A percentile compares a stretch with the other conserved stretches of the same genome.
phyloP scores from a whole-genome alignment of 2,888 invertebrate genomes.

The Pseudoips prasinana region DNA sequence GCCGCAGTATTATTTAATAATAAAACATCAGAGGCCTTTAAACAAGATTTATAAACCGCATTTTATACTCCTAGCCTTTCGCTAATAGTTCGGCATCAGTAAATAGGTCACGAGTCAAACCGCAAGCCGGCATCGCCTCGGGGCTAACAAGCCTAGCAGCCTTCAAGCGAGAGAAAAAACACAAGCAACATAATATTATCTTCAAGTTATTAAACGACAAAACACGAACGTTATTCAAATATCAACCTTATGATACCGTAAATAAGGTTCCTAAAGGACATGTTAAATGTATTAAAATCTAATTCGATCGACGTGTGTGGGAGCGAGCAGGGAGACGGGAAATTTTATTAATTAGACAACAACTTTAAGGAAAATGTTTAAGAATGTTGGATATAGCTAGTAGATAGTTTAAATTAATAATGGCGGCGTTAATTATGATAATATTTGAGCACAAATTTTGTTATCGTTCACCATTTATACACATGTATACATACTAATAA shows the following conservation, averaged over 20 bases:
- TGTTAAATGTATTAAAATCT: constrained; percentile 25
- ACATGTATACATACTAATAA: too few species aligned
- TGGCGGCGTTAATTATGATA: too few species aligned
- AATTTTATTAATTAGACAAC: constrained; percentile 26
- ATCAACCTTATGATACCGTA: not conserved
- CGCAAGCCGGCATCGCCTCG: constrained; percentile 13
- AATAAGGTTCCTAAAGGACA: not conserved
- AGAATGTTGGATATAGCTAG: constrained; percentile 1
- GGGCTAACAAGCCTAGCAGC: constrained; percentile 4
- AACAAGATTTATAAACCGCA: too few species aligned
- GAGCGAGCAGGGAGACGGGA: constrained; percentile 5
- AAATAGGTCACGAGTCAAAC: constrained; percentile 5
- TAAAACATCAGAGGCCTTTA: too few species aligned
- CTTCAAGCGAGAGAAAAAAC: constrained; percentile 8
- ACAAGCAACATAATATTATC: constrained; percentile 14
- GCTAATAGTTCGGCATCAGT: too few species aligned
- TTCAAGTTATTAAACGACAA: constrained; percentile 12
- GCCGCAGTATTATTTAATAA: too few species aligned
- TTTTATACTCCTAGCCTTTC: too few species aligned
- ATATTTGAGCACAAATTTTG: too few species aligned
- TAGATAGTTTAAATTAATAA: too few species aligned
- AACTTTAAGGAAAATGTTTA: constrained; percentile 3
- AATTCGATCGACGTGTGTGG: constrained; percentile 27
- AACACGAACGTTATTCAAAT: constrained; percentile 2
- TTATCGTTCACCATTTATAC: too few species aligned